A percentile compares a stretch with the other conserved stretches of the same genome.
phyloP scores from a whole-genome alignment of 2,888 invertebrate genomes.

The Entomobrya proxima region DNA sequence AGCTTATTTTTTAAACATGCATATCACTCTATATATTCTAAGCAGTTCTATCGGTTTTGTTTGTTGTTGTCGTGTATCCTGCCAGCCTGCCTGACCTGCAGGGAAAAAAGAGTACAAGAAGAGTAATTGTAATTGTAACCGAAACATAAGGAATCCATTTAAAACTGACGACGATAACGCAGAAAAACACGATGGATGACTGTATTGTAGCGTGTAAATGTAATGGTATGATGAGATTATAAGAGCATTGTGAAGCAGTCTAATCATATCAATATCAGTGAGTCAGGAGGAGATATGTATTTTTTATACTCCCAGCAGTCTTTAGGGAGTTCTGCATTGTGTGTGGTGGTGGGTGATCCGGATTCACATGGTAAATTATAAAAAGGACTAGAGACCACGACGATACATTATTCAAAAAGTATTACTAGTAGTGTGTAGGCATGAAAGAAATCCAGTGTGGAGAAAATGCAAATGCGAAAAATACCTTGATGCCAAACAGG shows the following conservation, averaged over 20 bases:
- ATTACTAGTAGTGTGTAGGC: neutral
- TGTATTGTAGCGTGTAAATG: neutral
- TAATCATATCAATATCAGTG: conserved; percentile 38
- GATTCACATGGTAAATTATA: neutral
- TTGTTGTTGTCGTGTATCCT: neutral
- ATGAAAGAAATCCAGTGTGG: neutral
- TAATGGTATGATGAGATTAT: neutral
- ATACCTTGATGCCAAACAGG: conserved; percentile 24
- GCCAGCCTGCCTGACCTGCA: neutral
- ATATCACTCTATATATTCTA: neutral
- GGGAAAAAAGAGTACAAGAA: neutral
- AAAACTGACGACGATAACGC: neutral
- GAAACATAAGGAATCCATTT: conserved; percentile 42
- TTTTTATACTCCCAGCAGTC: neutral
- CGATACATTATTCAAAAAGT: neutral
- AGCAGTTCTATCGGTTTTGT: neutral
- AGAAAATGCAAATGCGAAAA: conserved; percentile 20
- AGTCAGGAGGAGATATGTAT: neutral
- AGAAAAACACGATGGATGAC: neutral
- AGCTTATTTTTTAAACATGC: neutral
- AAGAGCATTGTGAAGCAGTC: neutral
- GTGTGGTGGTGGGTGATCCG: neutral
- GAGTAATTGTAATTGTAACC: conserved; percentile 19
- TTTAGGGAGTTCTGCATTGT: neutral
- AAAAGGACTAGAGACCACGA: neutral